Evolutionary conservation across 2,797 vertebrate genomes (phyloP).

Genomic region (Semaprochilodus insignis): DNA sequence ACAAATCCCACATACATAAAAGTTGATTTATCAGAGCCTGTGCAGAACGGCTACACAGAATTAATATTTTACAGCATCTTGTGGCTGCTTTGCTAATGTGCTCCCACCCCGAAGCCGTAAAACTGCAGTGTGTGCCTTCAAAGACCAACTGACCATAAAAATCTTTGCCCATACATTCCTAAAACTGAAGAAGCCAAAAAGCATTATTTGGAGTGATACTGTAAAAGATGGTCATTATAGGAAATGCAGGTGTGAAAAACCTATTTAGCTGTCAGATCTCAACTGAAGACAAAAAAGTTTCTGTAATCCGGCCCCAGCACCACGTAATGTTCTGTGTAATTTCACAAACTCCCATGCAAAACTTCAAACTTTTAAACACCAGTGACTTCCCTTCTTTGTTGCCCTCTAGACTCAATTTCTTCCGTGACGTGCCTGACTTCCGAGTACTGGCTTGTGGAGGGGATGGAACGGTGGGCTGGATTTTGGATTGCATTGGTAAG

Average conservation of each 20-base stretch:
- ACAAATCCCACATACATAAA: constrained; percentile 55
- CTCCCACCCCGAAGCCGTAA: constrained; percentile 21
- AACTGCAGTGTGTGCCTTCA: neutral
- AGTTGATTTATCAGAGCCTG: constrained; percentile 44
- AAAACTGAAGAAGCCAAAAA: no score
- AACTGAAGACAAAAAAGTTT: no score
- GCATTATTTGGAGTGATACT: no score
- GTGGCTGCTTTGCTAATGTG: constrained; percentile 38
- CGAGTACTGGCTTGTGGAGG: constrained; percentile 93
- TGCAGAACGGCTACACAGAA: constrained; percentile 36
- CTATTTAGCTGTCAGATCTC: no score
- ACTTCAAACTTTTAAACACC: no score
- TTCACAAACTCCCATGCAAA: no score
- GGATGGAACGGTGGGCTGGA: constrained; percentile 95
- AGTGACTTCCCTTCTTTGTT: constrained; percentile 18
- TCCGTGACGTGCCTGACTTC: constrained; percentile 91
- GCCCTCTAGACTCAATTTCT: constrained; percentile 87
- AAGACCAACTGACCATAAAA: no score
- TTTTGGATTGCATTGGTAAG: constrained; percentile 94
- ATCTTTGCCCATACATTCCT: no score
- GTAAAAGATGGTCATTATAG: no score
- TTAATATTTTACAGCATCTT: constrained; percentile 57
- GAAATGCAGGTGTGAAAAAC: no score
- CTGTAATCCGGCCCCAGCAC: no score
- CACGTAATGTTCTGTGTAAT: no score